These are phyloP conservation scores for Drosophila infuscata DNA, from an alignment of 2,888 invertebrate species.

Conservation along the genomic window DNA sequence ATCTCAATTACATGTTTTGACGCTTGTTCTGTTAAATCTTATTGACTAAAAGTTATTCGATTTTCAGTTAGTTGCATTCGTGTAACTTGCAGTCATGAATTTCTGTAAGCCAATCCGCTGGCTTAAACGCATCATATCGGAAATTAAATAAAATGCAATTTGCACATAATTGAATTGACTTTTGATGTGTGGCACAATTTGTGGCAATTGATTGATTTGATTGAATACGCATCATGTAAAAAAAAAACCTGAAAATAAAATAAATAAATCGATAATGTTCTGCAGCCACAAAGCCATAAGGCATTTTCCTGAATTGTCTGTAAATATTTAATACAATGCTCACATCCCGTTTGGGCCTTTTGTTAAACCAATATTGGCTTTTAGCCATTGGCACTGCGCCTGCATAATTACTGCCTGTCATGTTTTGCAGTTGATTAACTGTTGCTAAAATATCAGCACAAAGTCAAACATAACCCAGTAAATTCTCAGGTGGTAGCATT, in stretches of 20 bases:
- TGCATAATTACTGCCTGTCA: slow-evolving; percentile 74
- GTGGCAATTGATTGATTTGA: slow-evolving; percentile 59
- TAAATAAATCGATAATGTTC: slow-evolving; percentile 30
- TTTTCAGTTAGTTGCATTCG: slow-evolving; percentile 45
- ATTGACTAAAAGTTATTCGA: not conserved
- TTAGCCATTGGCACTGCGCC: slow-evolving; percentile 34
- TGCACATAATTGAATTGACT: slow-evolving; percentile 68
- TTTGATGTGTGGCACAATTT: slow-evolving; percentile 60
- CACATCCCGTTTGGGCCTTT: slow-evolving; percentile 12
- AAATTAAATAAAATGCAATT: slow-evolving; percentile 73
- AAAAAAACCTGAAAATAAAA: slow-evolving; percentile 8
- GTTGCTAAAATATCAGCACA: slow-evolving; percentile 50
- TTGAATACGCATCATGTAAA: slow-evolving; percentile 39
- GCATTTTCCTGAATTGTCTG: slow-evolving; percentile 43
- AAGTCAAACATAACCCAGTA: slow-evolving; percentile 31
- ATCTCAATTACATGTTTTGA: not conserved
- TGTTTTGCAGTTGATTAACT: slow-evolving; percentile 76
- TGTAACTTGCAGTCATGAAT: slow-evolving; percentile 36
- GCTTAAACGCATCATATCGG: slow-evolving; percentile 25
- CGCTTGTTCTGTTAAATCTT: not conserved
- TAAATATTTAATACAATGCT: slow-evolving; percentile 50
- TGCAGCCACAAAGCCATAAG: slow-evolving; percentile 24
- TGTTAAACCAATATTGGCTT: slow-evolving; percentile 28
- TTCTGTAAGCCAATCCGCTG: slow-evolving; percentile 62
- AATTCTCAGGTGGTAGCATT: slow-evolving; percentile 15